Conservation (phyloP, 2,797 vertebrate genomes). For the Xiphorhynchus erythropygius region DNA sequence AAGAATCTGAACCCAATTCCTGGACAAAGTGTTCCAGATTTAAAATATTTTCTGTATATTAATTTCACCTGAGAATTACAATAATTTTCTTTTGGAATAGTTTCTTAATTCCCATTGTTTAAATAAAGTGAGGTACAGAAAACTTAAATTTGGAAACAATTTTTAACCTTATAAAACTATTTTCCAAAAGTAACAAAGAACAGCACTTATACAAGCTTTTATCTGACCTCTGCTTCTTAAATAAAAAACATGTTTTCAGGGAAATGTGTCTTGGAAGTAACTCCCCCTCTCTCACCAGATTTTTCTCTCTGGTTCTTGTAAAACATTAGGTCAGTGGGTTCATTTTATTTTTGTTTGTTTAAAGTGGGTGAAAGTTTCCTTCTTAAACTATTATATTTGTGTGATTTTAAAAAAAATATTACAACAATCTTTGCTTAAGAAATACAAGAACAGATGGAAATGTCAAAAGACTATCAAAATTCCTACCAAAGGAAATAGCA, state of each 20-base stretch:
- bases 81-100: conserved; percentile 62
- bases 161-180: conserved; percentile 72
- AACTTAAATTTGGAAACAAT: conserved; percentile 70
- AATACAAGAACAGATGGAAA: conserved; percentile 28
- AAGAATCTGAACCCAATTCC: neutral
- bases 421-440: conserved; percentile 49
- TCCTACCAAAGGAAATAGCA: conserved; percentile 26
- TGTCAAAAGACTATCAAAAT: conserved; percentile 52
- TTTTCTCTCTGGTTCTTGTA: conserved; percentile 65
- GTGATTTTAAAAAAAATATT: neutral
- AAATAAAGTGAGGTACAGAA: conserved; percentile 64
- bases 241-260: conserved; percentile 75
- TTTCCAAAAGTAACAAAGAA: conserved; percentile 72
- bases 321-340: conserved; percentile 67
- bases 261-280: conserved; percentile 68
- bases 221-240: conserved; percentile 70
- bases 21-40: neutral
- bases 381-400: conserved; percentile 21
- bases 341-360: conserved; percentile 45
- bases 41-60: conserved; percentile 32
- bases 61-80: conserved; percentile 63
- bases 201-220: conserved; percentile 66
- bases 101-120: conserved; percentile 57
- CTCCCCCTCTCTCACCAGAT: neutral
- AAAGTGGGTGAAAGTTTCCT: conserved; percentile 59